Evolutionary conservation across 2,113 vertebrate species (phyloP).

Genomic region (Labeo rohita): DNA sequence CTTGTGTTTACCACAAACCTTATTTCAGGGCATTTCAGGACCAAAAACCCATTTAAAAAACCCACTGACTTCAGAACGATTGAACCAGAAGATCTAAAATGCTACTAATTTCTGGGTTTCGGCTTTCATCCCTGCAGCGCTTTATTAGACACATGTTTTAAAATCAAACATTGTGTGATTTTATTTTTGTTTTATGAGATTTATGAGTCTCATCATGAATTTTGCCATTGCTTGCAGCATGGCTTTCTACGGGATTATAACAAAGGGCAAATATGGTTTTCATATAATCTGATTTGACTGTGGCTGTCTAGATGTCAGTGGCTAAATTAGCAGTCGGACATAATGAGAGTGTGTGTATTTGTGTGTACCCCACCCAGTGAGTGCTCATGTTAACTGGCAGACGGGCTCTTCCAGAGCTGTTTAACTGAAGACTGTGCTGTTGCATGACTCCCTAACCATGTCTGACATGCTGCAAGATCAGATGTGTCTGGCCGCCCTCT

Average conservation of each 20-base stretch:
- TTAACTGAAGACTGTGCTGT: slow-evolving; percentile 34
- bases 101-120: background rate
- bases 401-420: slow-evolving; percentile 40
- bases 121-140: background rate
- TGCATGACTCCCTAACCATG: slow-evolving; percentile 41
- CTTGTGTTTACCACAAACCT: background rate
- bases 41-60: background rate
- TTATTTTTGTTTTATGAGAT: background rate
- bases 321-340: slow-evolving; percentile 21
- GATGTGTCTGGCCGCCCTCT: slow-evolving; percentile 1
- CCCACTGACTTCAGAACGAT: background rate
- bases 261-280: slow-evolving; percentile 6
- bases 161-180: background rate
- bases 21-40: background rate
- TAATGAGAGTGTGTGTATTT: slow-evolving; percentile 32
- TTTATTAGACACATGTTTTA: background rate
- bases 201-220: background rate
- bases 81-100: background rate
- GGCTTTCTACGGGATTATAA: background rate
- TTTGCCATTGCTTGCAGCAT: background rate
- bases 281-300: slow-evolving; percentile 26
- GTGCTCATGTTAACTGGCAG: slow-evolving; percentile 33
- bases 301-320: slow-evolving; percentile 26
- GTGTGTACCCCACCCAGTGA: slow-evolving; percentile 30
- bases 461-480: slow-evolving; percentile 47